Conservation (phyloP, 2,888 invertebrate genomes). For the Timema podura region DNA sequence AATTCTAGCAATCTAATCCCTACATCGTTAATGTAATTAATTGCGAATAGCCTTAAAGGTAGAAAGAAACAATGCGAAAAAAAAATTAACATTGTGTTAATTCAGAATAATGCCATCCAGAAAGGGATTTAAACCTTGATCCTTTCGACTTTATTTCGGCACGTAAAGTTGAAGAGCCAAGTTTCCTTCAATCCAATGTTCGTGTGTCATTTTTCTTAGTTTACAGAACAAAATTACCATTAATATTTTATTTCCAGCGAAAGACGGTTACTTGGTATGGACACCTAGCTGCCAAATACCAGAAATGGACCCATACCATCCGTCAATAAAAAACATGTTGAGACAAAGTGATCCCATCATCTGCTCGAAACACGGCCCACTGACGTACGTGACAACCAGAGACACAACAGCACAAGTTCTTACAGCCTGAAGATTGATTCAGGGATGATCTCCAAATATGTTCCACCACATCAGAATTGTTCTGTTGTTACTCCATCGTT, state of each 20-base stretch:
- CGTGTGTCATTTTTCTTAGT: too few species aligned
- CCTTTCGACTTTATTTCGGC: too few species aligned
- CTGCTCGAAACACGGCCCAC: slow-evolving; percentile 45
- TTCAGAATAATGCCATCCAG: too few species aligned
- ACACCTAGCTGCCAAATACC: slow-evolving; percentile 61
- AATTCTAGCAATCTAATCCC: too few species aligned
- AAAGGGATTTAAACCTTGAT: too few species aligned
- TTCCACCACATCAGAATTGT: slow-evolving; percentile 28
- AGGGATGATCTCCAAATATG: slow-evolving; percentile 38
- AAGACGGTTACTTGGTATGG: slow-evolving; percentile 51
- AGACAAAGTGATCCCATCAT: slow-evolving; percentile 51
- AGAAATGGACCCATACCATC: slow-evolving; percentile 50
- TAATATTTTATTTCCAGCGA: slow-evolving; percentile 18
- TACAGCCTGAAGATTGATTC: slow-evolving; percentile 41
- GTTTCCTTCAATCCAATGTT: too few species aligned
- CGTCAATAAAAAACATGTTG: slow-evolving; percentile 53
- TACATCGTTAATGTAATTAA: too few species aligned
- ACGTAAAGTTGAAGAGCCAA: too few species aligned
- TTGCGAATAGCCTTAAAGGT: too few species aligned
- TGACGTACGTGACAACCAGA: slow-evolving; percentile 38
- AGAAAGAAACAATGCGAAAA: too few species aligned
- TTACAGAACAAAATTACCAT: too few species aligned
- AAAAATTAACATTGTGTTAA: too few species aligned
- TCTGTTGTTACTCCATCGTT: slow-evolving; percentile 43
- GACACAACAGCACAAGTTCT: slow-evolving; percentile 34